Conservation (phyloP, 2,888 invertebrate species). For the Allophyes oxyacanthae region DNA sequence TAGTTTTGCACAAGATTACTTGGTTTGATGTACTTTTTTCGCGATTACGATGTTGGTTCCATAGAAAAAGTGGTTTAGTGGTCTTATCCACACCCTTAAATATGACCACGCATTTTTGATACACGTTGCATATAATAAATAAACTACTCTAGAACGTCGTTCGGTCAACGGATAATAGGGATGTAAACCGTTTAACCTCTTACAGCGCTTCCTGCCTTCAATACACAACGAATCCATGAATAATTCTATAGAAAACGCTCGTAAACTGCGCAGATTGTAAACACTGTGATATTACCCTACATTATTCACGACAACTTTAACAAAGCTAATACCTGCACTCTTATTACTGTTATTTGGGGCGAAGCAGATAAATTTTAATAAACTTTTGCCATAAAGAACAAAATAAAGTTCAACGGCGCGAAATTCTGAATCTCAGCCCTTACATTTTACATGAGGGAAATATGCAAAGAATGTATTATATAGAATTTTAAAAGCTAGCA, state of each 20-base stretch:
- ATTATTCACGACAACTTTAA: constrained; percentile 35
- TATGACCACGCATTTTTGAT: too few species aligned
- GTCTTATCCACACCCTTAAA: too few species aligned
- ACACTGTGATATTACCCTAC: constrained; percentile 45
- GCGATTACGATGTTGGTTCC: too few species aligned
- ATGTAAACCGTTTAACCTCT: constrained; percentile 12
- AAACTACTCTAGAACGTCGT: constrained; percentile 12
- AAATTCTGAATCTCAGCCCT: constrained; percentile 37
- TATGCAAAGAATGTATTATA: constrained; percentile 40
- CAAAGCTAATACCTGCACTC: constrained; percentile 16
- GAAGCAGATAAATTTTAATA: constrained; percentile 38
- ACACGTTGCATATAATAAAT: constrained; percentile 1
- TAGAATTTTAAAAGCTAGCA: constrained; percentile 53
- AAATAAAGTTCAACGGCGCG: constrained; percentile 22
- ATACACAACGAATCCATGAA: constrained; percentile 59
- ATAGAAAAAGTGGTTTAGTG: too few species aligned
- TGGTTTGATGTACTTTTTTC: too few species aligned
- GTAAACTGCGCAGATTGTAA: constrained; percentile 46
- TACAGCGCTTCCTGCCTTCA: constrained; percentile 15
- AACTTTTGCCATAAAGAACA: constrained; percentile 11
- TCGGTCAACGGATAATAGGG: neutral
- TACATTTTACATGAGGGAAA: constrained; percentile 40
- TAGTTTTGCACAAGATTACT: too few species aligned
- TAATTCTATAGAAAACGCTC: constrained; percentile 30
- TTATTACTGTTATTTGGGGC: constrained; percentile 9